A percentile compares a stretch with the other conserved stretches of the same genome.
These are phyloP conservation scores for Plutomurus gul DNA, from an alignment of 1,140 invertebrate species.

Conservation along the genomic window DNA sequence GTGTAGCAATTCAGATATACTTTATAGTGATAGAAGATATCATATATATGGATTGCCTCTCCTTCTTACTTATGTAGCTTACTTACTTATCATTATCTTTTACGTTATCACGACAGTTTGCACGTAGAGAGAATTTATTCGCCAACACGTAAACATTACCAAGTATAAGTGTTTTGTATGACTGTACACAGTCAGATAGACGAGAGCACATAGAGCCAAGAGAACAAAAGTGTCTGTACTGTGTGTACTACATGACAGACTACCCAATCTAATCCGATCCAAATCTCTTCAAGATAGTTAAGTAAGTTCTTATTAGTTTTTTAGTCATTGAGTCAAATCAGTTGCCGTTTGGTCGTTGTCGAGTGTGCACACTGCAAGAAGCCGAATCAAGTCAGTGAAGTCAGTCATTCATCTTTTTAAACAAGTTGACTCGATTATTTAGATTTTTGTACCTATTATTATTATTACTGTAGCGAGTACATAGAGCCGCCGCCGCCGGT, in stretches of 20 bases:
- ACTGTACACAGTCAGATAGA: background rate
- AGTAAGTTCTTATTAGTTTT: conserved; percentile 1
- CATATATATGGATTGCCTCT: background rate
- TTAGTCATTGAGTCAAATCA: conserved; percentile 2
- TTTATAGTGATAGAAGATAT: background rate
- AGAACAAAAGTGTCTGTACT: too few species aligned
- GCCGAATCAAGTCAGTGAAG: background rate
- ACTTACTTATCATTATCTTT: conserved; percentile 1
- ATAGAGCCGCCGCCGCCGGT: too few species aligned
- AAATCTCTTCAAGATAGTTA: background rate
- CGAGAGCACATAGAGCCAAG: background rate
- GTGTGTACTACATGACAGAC: background rate
- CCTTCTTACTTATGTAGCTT: background rate
- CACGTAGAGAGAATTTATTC: conserved; percentile 19
- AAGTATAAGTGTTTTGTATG: background rate
- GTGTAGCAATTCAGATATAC: background rate
- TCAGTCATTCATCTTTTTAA: too few species aligned
- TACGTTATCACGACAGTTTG: conserved; percentile 26
- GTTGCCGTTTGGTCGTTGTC: background rate
- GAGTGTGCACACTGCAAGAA: too few species aligned
- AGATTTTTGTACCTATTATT: too few species aligned
- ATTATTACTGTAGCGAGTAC: too few species aligned
- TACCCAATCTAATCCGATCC: background rate
- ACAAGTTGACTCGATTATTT: too few species aligned
- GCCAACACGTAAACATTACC: conserved; percentile 23